Conservation (phyloP, 1,140 invertebrate genomes). For the Drosophila repletoides region DNA sequence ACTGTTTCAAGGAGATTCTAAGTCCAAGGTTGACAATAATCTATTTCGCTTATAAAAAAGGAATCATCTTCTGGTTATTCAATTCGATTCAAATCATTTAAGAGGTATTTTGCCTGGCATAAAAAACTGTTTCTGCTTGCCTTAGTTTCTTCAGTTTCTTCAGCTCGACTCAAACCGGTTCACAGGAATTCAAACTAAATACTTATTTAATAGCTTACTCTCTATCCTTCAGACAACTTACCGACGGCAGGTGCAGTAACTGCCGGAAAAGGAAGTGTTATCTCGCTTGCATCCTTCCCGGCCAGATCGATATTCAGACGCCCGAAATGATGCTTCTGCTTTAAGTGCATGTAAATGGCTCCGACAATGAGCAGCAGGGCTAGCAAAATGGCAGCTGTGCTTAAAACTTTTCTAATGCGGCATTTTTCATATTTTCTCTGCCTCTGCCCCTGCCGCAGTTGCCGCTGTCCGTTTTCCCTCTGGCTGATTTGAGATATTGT, state of each 20-base stretch:
- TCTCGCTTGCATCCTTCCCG: neutral
- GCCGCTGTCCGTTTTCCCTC: neutral
- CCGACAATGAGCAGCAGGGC: constrained; percentile 55
- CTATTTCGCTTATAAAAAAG: too few relatives aligned
- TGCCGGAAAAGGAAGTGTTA: neutral
- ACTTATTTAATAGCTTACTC: too few relatives aligned
- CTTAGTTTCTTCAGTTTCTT: too few relatives aligned
- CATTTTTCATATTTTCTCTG: constrained; percentile 8
- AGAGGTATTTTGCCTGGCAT: too few relatives aligned
- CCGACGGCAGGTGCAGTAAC: constrained; percentile 16
- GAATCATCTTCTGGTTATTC: too few relatives aligned
- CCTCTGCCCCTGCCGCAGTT: neutral
- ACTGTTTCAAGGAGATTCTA: too few relatives aligned
- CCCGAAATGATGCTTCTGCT: constrained; percentile 62
- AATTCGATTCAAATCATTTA: too few relatives aligned
- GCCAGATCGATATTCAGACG: constrained; percentile 38
- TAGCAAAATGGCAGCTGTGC: constrained; percentile 37
- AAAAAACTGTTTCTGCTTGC: too few relatives aligned
- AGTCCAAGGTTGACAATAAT: too few relatives aligned
- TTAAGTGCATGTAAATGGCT: constrained; percentile 64
- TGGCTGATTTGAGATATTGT: too few relatives aligned
- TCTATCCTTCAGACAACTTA: neutral
- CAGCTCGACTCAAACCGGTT: too few relatives aligned
- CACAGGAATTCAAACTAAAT: too few relatives aligned
- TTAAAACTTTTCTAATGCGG: constrained; percentile 28